Evolutionary conservation across 2,888 invertebrate species (phyloP).

Genomic region (Drosophila multiciliata): DNA sequence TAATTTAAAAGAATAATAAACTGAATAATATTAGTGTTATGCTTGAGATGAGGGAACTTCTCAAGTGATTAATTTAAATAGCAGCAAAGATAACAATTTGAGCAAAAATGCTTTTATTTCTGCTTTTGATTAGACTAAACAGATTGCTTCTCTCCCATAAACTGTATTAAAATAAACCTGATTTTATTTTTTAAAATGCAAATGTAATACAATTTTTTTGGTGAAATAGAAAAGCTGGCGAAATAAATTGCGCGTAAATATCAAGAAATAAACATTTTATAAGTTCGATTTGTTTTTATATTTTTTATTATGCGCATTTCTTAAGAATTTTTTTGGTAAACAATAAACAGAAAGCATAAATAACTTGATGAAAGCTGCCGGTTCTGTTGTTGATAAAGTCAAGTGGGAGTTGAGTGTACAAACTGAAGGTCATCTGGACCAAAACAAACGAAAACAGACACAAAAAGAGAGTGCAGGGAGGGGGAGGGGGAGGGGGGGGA

Average conservation of each 20-base stretch:
- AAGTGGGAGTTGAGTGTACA: constrained; percentile 26
- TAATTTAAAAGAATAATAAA: not conserved
- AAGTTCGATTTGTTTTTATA: constrained; percentile 20
- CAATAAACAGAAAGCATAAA: constrained; percentile 1
- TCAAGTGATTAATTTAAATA: not conserved
- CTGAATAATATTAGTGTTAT: not conserved
- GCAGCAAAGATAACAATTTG: not conserved
- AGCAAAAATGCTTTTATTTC: not conserved
- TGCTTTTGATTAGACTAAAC: not conserved
- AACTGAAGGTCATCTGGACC: constrained; percentile 42
- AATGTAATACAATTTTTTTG: constrained; percentile 7
- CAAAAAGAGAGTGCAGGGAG: not conserved
- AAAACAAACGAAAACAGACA: constrained; percentile 5
- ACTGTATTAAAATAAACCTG: no score
- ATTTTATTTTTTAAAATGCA: not conserved
- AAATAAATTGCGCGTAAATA: constrained; percentile 14
- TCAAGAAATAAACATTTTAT: constrained; percentile 31
- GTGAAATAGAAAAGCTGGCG: constrained; percentile 10
- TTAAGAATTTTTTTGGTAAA: constrained; percentile 22
- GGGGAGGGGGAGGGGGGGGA: not conserved
- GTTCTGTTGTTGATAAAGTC: not conserved
- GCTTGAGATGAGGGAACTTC: not conserved
- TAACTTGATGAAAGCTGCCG: constrained; percentile 24
- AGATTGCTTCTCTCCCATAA: not conserved
- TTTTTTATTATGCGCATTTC: constrained; percentile 14